These are phyloP conservation scores for Tiphia femorata DNA, from an alignment of 2,888 invertebrate species.

Conservation along the genomic window DNA sequence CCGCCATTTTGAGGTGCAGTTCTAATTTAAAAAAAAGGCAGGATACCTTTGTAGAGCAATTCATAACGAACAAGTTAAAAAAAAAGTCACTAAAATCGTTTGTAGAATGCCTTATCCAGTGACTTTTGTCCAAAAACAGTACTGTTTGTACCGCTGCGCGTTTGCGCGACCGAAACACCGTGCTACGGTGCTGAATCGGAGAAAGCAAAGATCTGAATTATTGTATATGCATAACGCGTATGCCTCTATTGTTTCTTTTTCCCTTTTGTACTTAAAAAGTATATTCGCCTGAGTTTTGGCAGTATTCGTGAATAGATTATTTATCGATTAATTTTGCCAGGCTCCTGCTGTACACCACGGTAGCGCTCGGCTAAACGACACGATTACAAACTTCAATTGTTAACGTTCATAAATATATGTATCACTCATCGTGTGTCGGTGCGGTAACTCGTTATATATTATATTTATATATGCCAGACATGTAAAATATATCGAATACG, in stretches of 20 bases:
- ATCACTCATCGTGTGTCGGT: slow-evolving; percentile 35
- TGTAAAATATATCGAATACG: slow-evolving; percentile 32
- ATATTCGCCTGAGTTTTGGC: slow-evolving; percentile 62
- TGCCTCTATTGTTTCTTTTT: not conserved
- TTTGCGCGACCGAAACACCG: no score
- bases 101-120: no score
- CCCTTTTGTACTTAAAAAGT: slow-evolving; percentile 63
- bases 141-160: no score
- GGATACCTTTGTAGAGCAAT: no score
- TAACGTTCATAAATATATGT: slow-evolving; percentile 41
- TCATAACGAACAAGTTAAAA: no score
- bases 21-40: no score
- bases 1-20: no score
- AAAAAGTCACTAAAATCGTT: no score
- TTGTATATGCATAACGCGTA: no score
- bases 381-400: slow-evolving; percentile 32
- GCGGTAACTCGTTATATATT: slow-evolving; percentile 45
- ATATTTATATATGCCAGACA: slow-evolving; percentile 22
- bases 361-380: slow-evolving; percentile 19
- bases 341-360: slow-evolving; percentile 10
- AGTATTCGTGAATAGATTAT: slow-evolving; percentile 41
- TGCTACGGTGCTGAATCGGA: no score
- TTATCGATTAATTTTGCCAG: slow-evolving; percentile 15
- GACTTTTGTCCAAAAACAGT: no score
- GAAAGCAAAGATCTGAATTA: no score